Conservation (phyloP, 2,888 invertebrate genomes). For the Chymomyza procnemis region DNA sequence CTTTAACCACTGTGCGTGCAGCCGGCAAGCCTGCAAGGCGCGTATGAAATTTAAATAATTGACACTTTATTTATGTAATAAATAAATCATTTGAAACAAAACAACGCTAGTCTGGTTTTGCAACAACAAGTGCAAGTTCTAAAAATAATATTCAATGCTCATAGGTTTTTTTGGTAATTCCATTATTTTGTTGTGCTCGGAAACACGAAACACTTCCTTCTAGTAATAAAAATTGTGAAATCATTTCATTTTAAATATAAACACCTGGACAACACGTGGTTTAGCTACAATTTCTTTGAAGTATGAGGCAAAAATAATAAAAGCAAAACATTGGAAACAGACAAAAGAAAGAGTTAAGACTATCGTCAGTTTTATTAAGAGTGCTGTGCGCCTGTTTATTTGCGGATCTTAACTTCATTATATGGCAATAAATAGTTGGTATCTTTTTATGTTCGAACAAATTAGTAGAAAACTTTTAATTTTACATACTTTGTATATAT, state of each 20-base stretch:
- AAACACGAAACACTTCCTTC: too few species aligned
- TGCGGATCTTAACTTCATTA: neutral
- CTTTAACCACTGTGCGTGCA: constrained; percentile 5
- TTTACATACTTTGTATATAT: constrained; percentile 12
- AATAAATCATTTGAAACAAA: constrained; percentile 45
- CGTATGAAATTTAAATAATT: constrained; percentile 63
- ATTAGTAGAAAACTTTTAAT: constrained; percentile 2
- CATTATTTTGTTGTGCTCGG: too few species aligned
- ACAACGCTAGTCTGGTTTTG: too few species aligned
- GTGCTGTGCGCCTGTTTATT: constrained; percentile 13
- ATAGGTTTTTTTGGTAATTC: too few species aligned
- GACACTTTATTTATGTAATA: constrained; percentile 68
- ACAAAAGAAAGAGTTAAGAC: constrained; percentile 4
- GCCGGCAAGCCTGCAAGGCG: constrained; percentile 18
- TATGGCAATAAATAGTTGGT: neutral
- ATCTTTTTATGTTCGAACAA: neutral
- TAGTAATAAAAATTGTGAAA: neutral
- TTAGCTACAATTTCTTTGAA: constrained; percentile 54
- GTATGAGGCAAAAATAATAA: constrained; percentile 30
- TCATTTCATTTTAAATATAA: constrained; percentile 40
- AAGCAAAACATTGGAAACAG: constrained; percentile 8
- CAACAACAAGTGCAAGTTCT: too few species aligned
- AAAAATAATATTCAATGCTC: too few species aligned
- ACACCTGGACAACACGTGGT: constrained; percentile 69
- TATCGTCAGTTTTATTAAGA: neutral